Evolutionary conservation across 1,140 invertebrate species (phyloP).

Genomic region (Ptiloglossa arizonensis): DNA sequence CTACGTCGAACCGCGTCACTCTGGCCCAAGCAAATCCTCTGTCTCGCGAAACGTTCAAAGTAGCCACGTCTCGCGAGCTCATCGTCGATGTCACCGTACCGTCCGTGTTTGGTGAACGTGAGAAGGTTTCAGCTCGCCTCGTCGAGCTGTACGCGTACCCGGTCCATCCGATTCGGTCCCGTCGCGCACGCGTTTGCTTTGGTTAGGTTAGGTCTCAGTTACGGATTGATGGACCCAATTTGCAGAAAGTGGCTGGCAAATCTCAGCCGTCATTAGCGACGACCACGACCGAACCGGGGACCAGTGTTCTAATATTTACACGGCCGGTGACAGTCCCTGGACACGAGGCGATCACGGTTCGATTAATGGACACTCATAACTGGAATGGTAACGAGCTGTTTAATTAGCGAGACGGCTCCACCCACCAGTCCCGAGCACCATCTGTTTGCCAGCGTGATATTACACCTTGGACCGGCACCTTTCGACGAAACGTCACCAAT

Average conservation of each 20-base stretch:
- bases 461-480: background rate
- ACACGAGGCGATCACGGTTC: constrained; percentile 19
- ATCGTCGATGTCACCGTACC: background rate
- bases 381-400: constrained; percentile 42
- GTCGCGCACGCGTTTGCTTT: constrained; percentile 30
- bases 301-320: constrained; percentile 54
- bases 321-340: constrained; percentile 1
- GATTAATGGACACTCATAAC: constrained; percentile 49
- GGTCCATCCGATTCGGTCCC: background rate
- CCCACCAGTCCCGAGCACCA: background rate
- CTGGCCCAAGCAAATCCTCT: background rate
- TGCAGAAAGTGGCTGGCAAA: constrained; percentile 26
- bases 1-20: too few relatives aligned
- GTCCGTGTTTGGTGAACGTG: constrained; percentile 29
- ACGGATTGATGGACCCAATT: constrained; percentile 60
- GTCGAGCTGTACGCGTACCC: background rate
- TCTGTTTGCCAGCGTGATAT: constrained; percentile 33
- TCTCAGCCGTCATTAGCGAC: constrained; percentile 46
- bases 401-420: constrained; percentile 20
- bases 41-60: background rate
- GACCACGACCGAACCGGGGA: constrained; percentile 32
- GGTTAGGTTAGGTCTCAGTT: constrained; percentile 27
- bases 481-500: background rate
- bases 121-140: constrained; percentile 5
- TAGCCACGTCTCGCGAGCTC: background rate